Conservation (phyloP, 2,113 vertebrate species). For the Anolis sagrei region DNA sequence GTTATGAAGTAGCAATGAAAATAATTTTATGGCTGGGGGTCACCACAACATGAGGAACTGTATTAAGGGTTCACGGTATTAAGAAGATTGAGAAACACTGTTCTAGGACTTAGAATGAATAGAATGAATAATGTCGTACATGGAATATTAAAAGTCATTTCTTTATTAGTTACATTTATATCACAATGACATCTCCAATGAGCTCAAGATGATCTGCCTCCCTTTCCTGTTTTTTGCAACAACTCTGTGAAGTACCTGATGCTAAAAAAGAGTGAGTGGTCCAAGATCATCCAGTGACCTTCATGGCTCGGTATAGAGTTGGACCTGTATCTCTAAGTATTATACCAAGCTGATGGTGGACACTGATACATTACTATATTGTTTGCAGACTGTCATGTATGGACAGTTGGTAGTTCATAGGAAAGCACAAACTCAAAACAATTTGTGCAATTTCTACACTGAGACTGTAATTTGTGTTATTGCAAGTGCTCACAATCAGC, state of each 20-base stretch:
- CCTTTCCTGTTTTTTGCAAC: neutral
- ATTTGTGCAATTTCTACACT: neutral
- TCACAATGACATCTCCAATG: neutral
- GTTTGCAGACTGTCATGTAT: neutral
- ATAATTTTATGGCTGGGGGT: no score
- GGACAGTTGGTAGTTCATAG: neutral
- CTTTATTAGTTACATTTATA: neutral
- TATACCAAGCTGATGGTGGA: neutral
- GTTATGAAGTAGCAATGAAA: no score
- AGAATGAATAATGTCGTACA: neutral
- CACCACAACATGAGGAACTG: no score
- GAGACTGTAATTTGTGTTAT: no score
- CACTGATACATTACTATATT: no score
- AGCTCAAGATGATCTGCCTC: neutral
- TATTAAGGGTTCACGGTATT: neutral
- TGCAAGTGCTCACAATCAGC: neutral
- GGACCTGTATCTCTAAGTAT: neutral
- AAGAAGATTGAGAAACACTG: no score
- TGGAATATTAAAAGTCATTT: neutral
- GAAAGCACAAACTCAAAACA: neutral
- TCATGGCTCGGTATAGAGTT: neutral
- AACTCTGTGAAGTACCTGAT: neutral
- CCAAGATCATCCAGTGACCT: neutral
- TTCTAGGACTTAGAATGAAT: no score
- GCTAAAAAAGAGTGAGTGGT: neutral